Percentiles rank a stretch among this genome's conserved stretches.
Evolutionary conservation across 2,113 vertebrate species (phyloP).

Genomic region (Myodes glareolus): DNA sequence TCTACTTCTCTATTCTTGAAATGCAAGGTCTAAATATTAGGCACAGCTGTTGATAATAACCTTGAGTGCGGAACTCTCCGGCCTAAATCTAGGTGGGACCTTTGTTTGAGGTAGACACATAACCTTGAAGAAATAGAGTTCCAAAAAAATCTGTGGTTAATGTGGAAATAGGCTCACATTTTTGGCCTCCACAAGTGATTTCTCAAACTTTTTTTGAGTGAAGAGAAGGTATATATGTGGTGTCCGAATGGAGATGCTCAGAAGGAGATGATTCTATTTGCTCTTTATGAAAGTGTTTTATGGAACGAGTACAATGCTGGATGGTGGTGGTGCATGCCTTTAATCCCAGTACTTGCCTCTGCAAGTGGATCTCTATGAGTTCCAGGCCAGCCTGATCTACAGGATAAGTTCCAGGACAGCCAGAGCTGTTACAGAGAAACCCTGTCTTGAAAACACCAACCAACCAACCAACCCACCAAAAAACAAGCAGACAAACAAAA

Average conservation of each 20-base stretch:
- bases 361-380: neutral
- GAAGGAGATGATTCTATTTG: neutral
- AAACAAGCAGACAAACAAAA: neutral
- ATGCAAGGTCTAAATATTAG: no score
- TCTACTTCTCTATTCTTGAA: no score
- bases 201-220: conserved; percentile 5
- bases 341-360: neutral
- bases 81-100: no score
- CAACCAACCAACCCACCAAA: neutral
- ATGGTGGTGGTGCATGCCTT: neutral
- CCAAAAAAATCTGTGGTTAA: no score
- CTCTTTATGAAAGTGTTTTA: neutral
- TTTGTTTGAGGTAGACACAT: no score
- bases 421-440: neutral
- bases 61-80: no score
- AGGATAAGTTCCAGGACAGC: neutral
- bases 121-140: no score
- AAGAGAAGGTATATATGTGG: neutral
- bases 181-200: neutral
- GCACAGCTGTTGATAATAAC: no score
- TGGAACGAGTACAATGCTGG: neutral
- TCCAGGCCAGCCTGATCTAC: neutral
- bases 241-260: neutral
- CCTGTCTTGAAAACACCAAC: neutral
- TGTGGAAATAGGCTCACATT: no score